These are phyloP conservation scores for Cephonodes hylas DNA, from an alignment of 2,888 invertebrate genomes.

Conservation along the genomic window DNA sequence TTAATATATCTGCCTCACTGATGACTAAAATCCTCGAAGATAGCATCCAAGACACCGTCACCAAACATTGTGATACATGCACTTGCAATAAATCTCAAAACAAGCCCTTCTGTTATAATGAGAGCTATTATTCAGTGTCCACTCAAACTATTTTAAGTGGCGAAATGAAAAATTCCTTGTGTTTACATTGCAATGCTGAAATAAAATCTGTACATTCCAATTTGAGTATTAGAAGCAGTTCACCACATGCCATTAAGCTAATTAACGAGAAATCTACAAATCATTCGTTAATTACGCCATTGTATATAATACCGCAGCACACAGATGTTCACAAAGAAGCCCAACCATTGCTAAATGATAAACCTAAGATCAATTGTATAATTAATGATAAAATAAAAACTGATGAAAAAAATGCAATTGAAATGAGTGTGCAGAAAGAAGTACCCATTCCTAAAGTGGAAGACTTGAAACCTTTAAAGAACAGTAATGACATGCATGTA, in stretches of 20 bases:
- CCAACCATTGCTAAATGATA: conserved; percentile 33
- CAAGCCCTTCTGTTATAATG: conserved; percentile 78
- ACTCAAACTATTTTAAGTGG: conserved; percentile 82
- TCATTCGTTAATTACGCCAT: conserved; percentile 44
- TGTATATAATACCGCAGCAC: conserved; percentile 61
- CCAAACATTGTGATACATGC: conserved; percentile 92
- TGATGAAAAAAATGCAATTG: conserved; percentile 41
- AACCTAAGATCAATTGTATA: conserved; percentile 38
- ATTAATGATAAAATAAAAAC: conserved; percentile 41
- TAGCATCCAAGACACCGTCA: conserved; percentile 89
- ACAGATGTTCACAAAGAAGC: conserved; percentile 35
- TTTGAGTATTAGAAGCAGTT: conserved; percentile 64
- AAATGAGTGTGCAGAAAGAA: conserved; percentile 41
- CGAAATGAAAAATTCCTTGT: conserved; percentile 76
- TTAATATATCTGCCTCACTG: conserved; percentile 91
- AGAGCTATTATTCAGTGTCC: conserved; percentile 81
- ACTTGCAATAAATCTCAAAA: conserved; percentile 83
- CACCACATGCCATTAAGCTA: conserved; percentile 60
- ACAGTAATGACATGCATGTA: conserved; percentile 54
- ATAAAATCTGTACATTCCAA: conserved; percentile 66
- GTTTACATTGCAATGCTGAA: conserved; percentile 83
- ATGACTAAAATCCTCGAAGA: conserved; percentile 96
- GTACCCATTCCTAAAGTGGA: conserved; percentile 38
- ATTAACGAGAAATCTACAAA: conserved; percentile 56
- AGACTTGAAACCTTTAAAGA: conserved; percentile 48